phyloP scores from a whole-genome alignment of 2,888 invertebrate genomes.

The Barypeithes pellucidus region DNA sequence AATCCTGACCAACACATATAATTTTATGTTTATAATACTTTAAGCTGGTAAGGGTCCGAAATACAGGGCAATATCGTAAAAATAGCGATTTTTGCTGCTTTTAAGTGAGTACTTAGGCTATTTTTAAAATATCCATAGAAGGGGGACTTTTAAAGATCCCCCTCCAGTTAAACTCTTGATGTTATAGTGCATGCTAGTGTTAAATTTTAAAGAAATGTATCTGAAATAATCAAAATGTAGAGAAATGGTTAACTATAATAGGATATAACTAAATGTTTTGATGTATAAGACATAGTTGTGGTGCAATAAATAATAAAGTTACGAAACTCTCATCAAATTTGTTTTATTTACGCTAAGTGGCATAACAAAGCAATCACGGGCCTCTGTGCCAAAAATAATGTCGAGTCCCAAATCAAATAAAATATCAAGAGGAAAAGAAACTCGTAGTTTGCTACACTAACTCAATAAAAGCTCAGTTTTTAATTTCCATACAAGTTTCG shows the following conservation, averaged over 20 bases:
- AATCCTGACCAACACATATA: conserved; percentile 61
- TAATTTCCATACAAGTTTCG: no score
- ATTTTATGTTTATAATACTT: conserved; percentile 49
- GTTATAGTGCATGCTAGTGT: conserved; percentile 60
- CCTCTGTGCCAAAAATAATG: no score
- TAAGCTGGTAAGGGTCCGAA: conserved; percentile 73
- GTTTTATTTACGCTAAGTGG: conserved; percentile 33
- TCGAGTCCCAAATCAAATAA: no score
- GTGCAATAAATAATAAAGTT: conserved; percentile 67
- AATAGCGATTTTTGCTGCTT: conserved; percentile 55
- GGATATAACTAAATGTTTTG: conserved; percentile 66
- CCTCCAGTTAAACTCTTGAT: conserved; percentile 40
- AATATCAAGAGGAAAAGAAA: no score
- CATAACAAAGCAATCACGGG: no score
- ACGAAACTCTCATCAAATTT: conserved; percentile 55
- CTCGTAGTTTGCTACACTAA: no score
- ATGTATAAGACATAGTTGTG: conserved; percentile 68
- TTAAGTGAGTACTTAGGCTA: conserved; percentile 25
- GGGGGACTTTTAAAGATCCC: neutral
- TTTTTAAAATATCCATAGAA: conserved; percentile 19
- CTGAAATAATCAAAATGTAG: conserved; percentile 53
- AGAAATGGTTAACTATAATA: conserved; percentile 49
- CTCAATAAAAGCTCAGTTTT: no score
- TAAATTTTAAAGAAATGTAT: conserved; percentile 54
- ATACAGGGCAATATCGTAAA: conserved; percentile 63